Base-by-base conservation (phyloP, 2,888 invertebrate species). In the Callosobruchus maculatus region DNA sequence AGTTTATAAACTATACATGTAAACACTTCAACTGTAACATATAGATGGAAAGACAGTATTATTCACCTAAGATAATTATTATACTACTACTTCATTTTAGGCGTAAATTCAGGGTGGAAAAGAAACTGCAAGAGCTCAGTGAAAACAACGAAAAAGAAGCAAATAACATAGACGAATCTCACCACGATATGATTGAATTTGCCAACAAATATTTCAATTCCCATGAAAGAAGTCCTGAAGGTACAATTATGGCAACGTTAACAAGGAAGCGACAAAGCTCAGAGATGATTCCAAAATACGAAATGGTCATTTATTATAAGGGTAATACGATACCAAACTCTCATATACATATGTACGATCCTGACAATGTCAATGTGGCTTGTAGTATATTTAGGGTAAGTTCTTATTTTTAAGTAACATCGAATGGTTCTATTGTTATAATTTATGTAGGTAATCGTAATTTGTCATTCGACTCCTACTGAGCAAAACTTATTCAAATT, bases 321-420 rank as follows among this genome's bases (percentile, higher is more conserved):
- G 94, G 93, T 69, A 94, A 94, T 82, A 93, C 93, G 74, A 97
- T 98, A 80, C 95, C 97, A 0, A 96, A 95, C 72, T 97, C 97
- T 0, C 97, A 97, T 86, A 94, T 98, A 82, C 97, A 97, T 83
- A 92, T 98, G 89, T 97, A 97, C 85, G 97, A 98, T 88, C 96
- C 97, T 0, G 97, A 97, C 85, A 97, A 97, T 85, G 93, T 97
- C 67, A 93, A 94, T 71, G 91, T 96, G 0, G 96, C 97, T 3
- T 96, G 97, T 83, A 93, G 92, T 78, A 94, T 97, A 78, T 98
- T 97, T 86, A 92, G 96, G 87, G 97, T 96, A 88, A 91, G 91
- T 87, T 26, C 26, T 7, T 7, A 26, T n/a, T n/a, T n/a, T n/a
- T n/a, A n/a, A n/a, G n/a, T n/a, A n/a, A n/a, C n/a, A n/a, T n/a